These are phyloP conservation scores for Muntiacus reevesi DNA, from an alignment of 2,113 vertebrate genomes.

Conservation along the genomic window DNA sequence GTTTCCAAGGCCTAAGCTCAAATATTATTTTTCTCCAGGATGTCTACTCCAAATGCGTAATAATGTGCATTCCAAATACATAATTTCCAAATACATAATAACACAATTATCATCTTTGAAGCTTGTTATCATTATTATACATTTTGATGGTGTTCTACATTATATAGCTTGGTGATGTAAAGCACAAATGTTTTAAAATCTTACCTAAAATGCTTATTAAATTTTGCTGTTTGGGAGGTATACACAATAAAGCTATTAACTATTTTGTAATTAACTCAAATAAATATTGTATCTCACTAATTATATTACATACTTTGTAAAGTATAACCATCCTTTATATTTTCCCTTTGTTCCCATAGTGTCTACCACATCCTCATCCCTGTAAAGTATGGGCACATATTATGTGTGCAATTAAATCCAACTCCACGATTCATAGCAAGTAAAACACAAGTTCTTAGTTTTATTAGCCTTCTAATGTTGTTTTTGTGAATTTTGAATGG, in stretches of 20 bases:
- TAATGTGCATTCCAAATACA: not conserved
- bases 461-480: not conserved
- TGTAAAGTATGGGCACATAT: not conserved
- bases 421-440: not conserved
- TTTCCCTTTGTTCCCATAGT: not conserved
- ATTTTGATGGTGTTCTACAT: not conserved
- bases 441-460: constrained; percentile 2
- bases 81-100: not conserved
- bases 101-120: not conserved
- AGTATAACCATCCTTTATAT: not conserved
- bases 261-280: not conserved
- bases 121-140: not conserved
- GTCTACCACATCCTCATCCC: not conserved
- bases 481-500: not conserved
- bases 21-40: not conserved
- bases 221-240: not conserved
- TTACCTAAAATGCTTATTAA: not conserved
- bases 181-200: not conserved
- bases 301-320: not conserved
- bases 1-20: not conserved
- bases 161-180: not conserved
- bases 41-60: not conserved
- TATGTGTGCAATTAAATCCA: not conserved
- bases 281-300: not conserved
- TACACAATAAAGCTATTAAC: not conserved